These are phyloP conservation scores for Numida meleagris DNA, from an alignment of 2,113 vertebrate genomes.

Conservation along the genomic window DNA sequence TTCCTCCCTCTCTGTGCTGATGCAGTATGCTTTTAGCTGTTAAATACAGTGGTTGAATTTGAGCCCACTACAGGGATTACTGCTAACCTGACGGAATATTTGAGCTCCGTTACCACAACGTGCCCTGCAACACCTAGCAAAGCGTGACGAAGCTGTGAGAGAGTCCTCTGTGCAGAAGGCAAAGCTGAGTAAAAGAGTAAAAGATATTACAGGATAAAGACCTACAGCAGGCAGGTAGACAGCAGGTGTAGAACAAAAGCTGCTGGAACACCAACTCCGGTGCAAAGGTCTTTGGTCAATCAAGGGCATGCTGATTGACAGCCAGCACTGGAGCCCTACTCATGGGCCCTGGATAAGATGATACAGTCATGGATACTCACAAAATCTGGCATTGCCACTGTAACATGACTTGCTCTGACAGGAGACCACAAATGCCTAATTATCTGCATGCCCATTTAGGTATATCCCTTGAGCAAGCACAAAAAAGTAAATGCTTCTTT, in stretches of 20 bases:
- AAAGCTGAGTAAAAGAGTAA: neutral
- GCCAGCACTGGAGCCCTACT: neutral
- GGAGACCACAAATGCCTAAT: neutral
- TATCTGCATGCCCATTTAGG: neutral
- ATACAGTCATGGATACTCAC: accelerated
- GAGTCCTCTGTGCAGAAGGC: neutral
- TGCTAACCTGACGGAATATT: neutral
- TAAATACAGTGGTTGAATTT: neutral
- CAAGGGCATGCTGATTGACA: neutral
- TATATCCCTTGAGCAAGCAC: neutral
- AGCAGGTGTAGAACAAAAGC: neutral
- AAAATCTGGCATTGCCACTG: neutral
- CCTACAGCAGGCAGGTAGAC: neutral
- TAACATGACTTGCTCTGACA: neutral
- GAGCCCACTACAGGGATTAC: neutral
- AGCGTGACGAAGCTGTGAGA: neutral
- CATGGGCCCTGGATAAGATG: neutral
- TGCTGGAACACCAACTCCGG: neutral
- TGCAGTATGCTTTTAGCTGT: neutral
- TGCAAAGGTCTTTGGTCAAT: neutral
- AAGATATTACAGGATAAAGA: neutral
- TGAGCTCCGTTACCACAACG: neutral
- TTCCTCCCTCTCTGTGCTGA: neutral
- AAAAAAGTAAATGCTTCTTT: neutral
- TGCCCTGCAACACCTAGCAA: neutral